These are phyloP conservation scores for Falco cherrug DNA, from an alignment of 2,797 vertebrate genomes.

Conservation along the genomic window DNA sequence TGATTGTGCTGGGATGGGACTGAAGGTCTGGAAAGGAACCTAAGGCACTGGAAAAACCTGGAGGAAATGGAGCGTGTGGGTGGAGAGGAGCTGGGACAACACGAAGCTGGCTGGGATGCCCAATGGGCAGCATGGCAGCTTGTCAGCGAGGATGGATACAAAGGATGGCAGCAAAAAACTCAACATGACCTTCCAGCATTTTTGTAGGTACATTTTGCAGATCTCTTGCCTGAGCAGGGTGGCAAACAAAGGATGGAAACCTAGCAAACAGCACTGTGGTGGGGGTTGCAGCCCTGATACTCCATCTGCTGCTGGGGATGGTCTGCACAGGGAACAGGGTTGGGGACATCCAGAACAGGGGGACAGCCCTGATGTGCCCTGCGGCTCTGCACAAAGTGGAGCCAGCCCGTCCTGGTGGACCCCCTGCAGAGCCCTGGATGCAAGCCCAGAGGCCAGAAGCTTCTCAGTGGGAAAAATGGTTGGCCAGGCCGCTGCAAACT, in stretches of 20 bases:
- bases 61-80: fast-evolving
- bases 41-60: neutral
- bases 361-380: neutral
- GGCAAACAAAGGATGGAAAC: neutral
- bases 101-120: neutral
- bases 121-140: neutral
- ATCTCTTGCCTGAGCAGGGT: neutral
- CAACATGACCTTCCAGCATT: neutral
- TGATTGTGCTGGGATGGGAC: neutral
- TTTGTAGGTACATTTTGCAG: constrained; percentile 33
- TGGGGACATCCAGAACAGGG: neutral
- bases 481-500: neutral
- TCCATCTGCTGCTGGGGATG: neutral
- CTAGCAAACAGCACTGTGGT: neutral
- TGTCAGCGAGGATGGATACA: neutral
- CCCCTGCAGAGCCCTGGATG: neutral
- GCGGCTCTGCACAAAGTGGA: neutral
- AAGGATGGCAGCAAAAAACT: neutral
- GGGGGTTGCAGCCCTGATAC: neutral
- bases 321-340: neutral
- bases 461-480: neutral
- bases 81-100: neutral
- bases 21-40: neutral
- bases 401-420: fast-evolving
- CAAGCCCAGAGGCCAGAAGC: neutral